Evolutionary conservation across 2,113 vertebrate genomes (phyloP).

Genomic region (Buteo buteo): DNA sequence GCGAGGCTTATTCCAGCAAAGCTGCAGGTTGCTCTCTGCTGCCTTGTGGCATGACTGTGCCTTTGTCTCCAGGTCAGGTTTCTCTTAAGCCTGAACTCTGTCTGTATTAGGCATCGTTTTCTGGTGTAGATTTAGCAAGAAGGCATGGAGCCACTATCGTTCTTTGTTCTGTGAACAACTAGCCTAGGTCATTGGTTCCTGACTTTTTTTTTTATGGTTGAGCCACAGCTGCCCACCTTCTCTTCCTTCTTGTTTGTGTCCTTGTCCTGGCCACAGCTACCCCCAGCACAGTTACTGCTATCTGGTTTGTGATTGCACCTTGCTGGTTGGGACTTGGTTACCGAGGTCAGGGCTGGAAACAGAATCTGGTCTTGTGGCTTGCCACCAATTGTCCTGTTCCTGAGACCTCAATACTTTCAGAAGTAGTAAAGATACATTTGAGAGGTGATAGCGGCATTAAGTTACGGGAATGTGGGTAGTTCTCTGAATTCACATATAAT

Average conservation of each 20-base stretch:
- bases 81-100: background rate
- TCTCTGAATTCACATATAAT: background rate
- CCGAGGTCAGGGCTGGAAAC: background rate
- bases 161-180: background rate
- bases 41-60: fast-evolving
- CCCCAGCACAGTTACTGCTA: fast-evolving
- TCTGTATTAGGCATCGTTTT: background rate
- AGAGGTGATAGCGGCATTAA: background rate
- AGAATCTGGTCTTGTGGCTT: background rate
- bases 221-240: background rate
- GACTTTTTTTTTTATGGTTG: background rate
- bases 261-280: background rate
- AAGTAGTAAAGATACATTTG: background rate
- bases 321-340: background rate
- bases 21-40: background rate
- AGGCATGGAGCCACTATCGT: fast-evolving
- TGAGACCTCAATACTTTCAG: background rate
- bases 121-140: background rate
- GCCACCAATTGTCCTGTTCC: background rate
- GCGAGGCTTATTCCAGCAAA: background rate
- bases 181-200: background rate
- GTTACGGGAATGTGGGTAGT: background rate
- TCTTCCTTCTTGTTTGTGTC: background rate
- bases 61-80: background rate
- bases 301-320: background rate